Base-by-base conservation (phyloP, 2,888 invertebrate species). In the Atrina japonica region DNA sequence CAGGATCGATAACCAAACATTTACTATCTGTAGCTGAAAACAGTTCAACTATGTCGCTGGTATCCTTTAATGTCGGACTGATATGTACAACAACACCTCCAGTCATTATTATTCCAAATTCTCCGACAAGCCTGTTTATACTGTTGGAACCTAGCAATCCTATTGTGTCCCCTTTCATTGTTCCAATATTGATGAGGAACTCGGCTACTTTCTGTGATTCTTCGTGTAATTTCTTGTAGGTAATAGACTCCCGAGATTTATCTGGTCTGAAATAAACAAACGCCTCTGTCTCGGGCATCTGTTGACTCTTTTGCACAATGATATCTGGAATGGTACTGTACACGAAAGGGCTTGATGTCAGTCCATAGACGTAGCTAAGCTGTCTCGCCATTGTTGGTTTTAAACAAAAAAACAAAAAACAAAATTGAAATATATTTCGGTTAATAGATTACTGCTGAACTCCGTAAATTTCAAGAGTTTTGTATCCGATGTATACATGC, bases 111-210 rank as follows among this genome's bases (percentile, higher is more conserved):
- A 67, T 67, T 1, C 52, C 67, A 16, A 60, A 23, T 35, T 67
- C 67, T 27, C 60, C 67, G 7, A 67, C 30, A 9, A 67, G 47
- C 53, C 67, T 52, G 11, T 60, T 43, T 18, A 67, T 9, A 0
- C 60, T 60, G 16, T 67, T 67, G 16, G 67, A 60, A n/a, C 60
- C 67, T 23, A 67, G 60, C 9, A 67, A 21, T 0, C 41, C 60
- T 5, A 67, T 43, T 7, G 53, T 58, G 21, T 67, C 67, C 16
- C 53, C 60, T n/a, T n/a, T n/a, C n/a, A n/a, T n/a, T n/a, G n/a
- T n/a, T n/a, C n/a, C n/a, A n/a, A n/a, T n/a, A n/a, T n/a, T n/a
- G n/a, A n/a, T n/a, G n/a, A n/a, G n/a, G n/a, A n/a, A n/a, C n/a
- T n/a, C n/a, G n/a, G 61, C 61, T 14, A 61, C n/a, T 29, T 61